phyloP scores from a whole-genome alignment of 2,113 vertebrate species.

The Corythoichthys intestinalis region DNA sequence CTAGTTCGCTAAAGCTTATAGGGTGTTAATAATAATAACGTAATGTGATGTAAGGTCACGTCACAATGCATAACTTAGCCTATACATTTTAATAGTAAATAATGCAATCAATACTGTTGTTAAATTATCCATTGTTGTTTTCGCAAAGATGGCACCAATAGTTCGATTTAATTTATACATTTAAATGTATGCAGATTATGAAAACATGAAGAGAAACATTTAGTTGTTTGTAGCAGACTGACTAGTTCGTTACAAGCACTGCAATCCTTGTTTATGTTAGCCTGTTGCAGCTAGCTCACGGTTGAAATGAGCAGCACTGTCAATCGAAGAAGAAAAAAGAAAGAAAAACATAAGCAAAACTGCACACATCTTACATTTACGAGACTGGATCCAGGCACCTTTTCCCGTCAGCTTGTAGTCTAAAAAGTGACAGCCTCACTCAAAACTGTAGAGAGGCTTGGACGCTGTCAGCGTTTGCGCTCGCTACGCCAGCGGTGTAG shows the following conservation, averaged over 20 bases:
- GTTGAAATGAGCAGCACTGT: neutral
- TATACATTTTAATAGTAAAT: neutral
- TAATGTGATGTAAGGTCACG: no score
- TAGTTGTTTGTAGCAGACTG: neutral
- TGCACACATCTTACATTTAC: conserved; percentile 25
- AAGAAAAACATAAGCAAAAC: fast-evolving
- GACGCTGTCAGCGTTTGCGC: neutral
- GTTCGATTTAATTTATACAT: neutral
- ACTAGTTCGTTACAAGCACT: neutral
- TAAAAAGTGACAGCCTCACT: neutral
- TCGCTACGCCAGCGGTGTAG: conserved; percentile 6
- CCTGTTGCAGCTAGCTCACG: conserved; percentile 15
- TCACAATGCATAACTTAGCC: no score
- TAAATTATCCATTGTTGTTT: no score
- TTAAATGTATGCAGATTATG: neutral
- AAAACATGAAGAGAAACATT: neutral
- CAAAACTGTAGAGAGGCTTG: neutral
- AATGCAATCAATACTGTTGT: neutral
- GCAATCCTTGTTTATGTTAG: conserved; percentile 6
- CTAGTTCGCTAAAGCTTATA: no score
- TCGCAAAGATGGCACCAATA: neutral
- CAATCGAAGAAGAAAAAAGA: no score
- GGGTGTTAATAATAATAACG: no score
- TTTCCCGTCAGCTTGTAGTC: conserved; percentile 26
- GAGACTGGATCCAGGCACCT: neutral